A percentile compares a stretch with the other conserved stretches of the same genome.
Evolutionary conservation across 2,888 invertebrate genomes (phyloP).

Genomic region (Trissolcus japonicus): DNA sequence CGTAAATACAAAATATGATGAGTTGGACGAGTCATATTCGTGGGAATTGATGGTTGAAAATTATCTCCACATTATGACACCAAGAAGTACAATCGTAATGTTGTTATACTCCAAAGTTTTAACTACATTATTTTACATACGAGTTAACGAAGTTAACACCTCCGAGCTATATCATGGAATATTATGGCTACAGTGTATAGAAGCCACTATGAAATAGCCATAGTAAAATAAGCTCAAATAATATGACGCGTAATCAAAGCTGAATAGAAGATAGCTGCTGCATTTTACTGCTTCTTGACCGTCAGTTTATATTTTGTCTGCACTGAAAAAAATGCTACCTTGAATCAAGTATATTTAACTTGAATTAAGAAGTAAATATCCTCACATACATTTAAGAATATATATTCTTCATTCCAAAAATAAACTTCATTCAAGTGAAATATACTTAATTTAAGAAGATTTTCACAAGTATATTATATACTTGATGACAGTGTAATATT

Average conservation of each 20-base stretch:
- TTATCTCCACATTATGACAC: not conserved
- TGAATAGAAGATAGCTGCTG: constrained; percentile 11
- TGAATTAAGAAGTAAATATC: too few relatives aligned
- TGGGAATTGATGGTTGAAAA: not conserved
- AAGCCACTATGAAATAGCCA: constrained; percentile 20
- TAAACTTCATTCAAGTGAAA: too few relatives aligned
- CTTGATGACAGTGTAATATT: too few relatives aligned
- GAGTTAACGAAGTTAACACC: constrained; percentile 32
- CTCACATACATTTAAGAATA: too few relatives aligned
- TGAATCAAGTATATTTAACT: too few relatives aligned
- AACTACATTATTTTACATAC: constrained; percentile 23
- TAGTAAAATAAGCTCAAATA: constrained; percentile 41
- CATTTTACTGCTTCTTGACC: constrained; percentile 23
- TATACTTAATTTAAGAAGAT: too few relatives aligned
- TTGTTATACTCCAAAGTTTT: constrained; percentile 14
- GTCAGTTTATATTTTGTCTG: constrained; percentile 12
- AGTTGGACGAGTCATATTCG: too few relatives aligned
- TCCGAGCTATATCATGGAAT: constrained; percentile 7
- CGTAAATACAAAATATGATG: too few relatives aligned
- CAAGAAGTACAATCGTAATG: constrained; percentile 8
- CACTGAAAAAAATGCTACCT: too few relatives aligned
- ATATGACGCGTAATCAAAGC: constrained; percentile 18
- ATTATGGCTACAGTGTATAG: too few relatives aligned
- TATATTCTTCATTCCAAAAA: too few relatives aligned
- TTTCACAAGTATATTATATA: too few relatives aligned